A percentile compares a stretch with the other conserved stretches of the same genome.
Conservation (phyloP, 2,797 vertebrate species). For the Botia kubotai region DNA sequence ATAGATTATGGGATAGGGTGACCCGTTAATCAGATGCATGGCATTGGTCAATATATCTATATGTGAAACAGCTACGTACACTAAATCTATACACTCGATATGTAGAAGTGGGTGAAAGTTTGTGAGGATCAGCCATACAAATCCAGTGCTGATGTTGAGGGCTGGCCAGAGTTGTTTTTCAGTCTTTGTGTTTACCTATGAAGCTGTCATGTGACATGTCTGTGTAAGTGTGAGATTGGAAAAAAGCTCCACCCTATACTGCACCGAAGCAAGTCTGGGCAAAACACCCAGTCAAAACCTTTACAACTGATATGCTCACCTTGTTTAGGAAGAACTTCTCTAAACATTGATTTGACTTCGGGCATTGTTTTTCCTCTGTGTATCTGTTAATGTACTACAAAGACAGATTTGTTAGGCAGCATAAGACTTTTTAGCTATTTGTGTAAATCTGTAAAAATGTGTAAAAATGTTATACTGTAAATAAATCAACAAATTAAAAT, state of each 20-base stretch:
- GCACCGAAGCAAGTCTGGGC: not conserved
- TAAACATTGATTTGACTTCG: conserved; percentile 86
- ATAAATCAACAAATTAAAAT: too few species aligned
- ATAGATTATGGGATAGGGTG: not conserved
- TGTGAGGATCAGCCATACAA: too few species aligned
- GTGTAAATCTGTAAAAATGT: not conserved
- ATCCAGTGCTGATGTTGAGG: not conserved
- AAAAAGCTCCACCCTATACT: not conserved
- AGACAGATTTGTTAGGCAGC: not conserved
- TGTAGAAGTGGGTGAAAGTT: not conserved
- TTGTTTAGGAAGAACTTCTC: conserved; percentile 96
- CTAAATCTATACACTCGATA: too few species aligned
- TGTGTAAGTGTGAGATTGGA: not conserved
- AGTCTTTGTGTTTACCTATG: not conserved
- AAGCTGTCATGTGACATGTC: not conserved
- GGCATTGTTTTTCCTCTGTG: conserved; percentile 73
- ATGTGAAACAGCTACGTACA: too few species aligned
- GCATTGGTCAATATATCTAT: too few species aligned
- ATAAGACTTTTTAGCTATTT: not conserved
- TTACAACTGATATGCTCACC: conserved; percentile 71
- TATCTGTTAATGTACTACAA: conserved; percentile 6
- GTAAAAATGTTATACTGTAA: too few species aligned
- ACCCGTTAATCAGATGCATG: not conserved
- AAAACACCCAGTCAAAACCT: not conserved
- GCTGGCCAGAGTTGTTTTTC: conserved; percentile 4